Percentiles rank a stretch among this genome's conserved stretches.
Evolutionary conservation across 35 echinoderm and acorn worm genomes (phyloP).

Genomic region (Chiridota heheva): DNA sequence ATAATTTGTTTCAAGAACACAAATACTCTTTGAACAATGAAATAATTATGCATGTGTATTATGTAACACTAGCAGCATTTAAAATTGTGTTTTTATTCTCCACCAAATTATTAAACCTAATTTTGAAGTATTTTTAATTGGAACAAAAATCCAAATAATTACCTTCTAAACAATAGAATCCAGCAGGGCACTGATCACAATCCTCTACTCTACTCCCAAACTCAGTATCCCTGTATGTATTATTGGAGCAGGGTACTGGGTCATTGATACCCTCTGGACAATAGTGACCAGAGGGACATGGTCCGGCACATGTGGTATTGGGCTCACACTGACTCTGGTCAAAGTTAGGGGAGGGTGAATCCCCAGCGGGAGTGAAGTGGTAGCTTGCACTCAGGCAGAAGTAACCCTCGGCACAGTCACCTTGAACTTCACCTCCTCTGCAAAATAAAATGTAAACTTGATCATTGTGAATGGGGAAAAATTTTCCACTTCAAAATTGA

Average conservation of each 20-base stretch:
- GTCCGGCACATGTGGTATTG: slow-evolving; percentile 88
- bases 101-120: too few relatives aligned
- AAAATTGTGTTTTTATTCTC: too few relatives aligned
- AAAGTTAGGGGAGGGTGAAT: slow-evolving; percentile 54
- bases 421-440: slow-evolving; percentile 86
- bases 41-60: neutral
- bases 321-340: slow-evolving; percentile 81
- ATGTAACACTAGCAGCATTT: neutral
- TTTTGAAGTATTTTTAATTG: too few relatives aligned
- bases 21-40: too few relatives aligned
- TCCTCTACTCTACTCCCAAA: slow-evolving; percentile 83
- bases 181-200: slow-evolving; percentile 73
- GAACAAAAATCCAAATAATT: too few relatives aligned
- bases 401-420: slow-evolving; percentile 85
- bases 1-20: too few relatives aligned
- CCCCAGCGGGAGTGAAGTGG: slow-evolving; percentile 71
- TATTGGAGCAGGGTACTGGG: slow-evolving; percentile 75
- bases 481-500: too few relatives aligned
- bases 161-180: slow-evolving; percentile 88
- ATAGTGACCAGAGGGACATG: slow-evolving; percentile 83
- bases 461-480: too few relatives aligned
- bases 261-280: slow-evolving; percentile 84
- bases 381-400: slow-evolving; percentile 83
- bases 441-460: neutral
- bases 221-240: slow-evolving; percentile 61